phyloP scores from a whole-genome alignment of 2,797 vertebrate genomes.

The Manis pentadactyla region DNA sequence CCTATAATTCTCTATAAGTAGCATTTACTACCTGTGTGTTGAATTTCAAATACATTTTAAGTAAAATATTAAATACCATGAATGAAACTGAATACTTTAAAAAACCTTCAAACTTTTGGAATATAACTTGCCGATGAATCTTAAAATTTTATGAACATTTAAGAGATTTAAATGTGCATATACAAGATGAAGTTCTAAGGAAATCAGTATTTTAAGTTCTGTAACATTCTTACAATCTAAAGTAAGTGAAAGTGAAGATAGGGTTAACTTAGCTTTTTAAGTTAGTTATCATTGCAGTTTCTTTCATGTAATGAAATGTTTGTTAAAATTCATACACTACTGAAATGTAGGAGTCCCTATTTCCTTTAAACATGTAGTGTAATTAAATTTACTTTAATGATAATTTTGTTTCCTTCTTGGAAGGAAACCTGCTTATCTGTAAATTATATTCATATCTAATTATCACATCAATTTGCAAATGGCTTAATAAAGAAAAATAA shows the following conservation, averaged over 20 bases:
- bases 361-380: slow-evolving; percentile 76
- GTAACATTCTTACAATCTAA: slow-evolving; percentile 1
- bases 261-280: slow-evolving; percentile 49
- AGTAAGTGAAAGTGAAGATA: background rate
- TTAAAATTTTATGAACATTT: background rate
- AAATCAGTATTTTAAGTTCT: slow-evolving; percentile 54
- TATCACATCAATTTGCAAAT: slow-evolving; percentile 71
- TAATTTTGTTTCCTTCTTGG: slow-evolving; percentile 80
- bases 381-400: slow-evolving; percentile 76
- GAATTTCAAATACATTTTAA: slow-evolving; percentile 10
- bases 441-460: slow-evolving; percentile 81
- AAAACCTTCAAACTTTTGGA: slow-evolving; percentile 1
- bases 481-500: slow-evolving; percentile 74
- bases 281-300: slow-evolving; percentile 39
- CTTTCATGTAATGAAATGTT: slow-evolving; percentile 48
- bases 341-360: slow-evolving; percentile 58
- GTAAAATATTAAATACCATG: slow-evolving; percentile 22
- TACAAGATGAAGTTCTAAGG: background rate
- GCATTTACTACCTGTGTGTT: background rate
- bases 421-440: slow-evolving; percentile 77
- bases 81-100: background rate
- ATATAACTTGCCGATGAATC: background rate
- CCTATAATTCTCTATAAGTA: background rate
- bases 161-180: slow-evolving; percentile 1
- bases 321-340: slow-evolving; percentile 66